A percentile compares a stretch with the other conserved stretches of the same genome.
phyloP scores from a whole-genome alignment of 2,888 invertebrate species.

The Temnothorax rugatulus region DNA sequence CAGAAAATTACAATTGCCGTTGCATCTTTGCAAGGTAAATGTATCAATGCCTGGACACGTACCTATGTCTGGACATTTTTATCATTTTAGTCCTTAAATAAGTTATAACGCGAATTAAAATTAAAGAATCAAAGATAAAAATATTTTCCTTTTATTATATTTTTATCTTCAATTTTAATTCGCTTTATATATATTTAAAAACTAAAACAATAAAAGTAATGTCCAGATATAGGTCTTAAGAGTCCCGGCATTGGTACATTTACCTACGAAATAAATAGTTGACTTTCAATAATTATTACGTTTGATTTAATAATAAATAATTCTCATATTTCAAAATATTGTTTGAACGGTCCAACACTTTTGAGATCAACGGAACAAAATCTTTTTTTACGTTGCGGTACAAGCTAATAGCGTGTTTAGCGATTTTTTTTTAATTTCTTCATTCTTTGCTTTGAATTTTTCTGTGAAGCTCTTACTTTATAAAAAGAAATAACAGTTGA shows the following conservation, averaged over 20 bases:
- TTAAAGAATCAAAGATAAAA: too few relatives aligned
- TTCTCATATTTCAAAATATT: conserved; percentile 7
- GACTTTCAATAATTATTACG: background rate
- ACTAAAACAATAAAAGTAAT: too few relatives aligned
- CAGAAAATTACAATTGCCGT: background rate
- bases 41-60: too few relatives aligned
- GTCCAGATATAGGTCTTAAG: too few relatives aligned
- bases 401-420: background rate
- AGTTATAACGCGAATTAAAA: too few relatives aligned
- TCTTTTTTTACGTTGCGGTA: background rate
- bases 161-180: too few relatives aligned
- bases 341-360: background rate
- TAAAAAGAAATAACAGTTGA: background rate
- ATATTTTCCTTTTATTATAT: too few relatives aligned
- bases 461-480: background rate
- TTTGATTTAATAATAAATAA: background rate
- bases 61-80: too few relatives aligned
- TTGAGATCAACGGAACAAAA: background rate
- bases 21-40: background rate
- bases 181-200: too few relatives aligned
- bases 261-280: background rate
- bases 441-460: background rate
- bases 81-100: too few relatives aligned
- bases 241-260: too few relatives aligned
- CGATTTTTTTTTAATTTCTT: background rate